Evolutionary conservation across 2,113 vertebrate species (phyloP), one percentile per base, ranked within the genome.

Genomic region (Rhea pennata): DNA sequence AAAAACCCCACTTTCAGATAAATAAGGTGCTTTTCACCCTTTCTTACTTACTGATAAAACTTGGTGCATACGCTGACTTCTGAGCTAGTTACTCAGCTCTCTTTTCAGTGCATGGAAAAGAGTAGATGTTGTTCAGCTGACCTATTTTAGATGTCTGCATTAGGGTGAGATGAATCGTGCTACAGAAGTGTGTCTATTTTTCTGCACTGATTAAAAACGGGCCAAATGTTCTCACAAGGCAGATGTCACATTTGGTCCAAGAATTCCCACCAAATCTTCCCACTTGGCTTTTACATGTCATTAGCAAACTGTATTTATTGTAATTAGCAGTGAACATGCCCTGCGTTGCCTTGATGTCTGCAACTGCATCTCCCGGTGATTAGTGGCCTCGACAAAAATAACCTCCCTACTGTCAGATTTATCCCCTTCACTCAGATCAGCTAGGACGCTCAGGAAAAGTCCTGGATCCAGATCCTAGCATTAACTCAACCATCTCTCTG

Each of bases 101-200:
- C 8, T 2, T 48, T 2, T 2, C 0, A 2, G 40, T 31, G n/a
- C n/a, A 50, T 0, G 1, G 62, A 78, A 64, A 76, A 58, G n/a
- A 54, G 44, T 4, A 24, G 39, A 44, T 6, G 4, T 15, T 44
- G 66, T 77, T 59, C 78, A 72, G 82, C 10, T 79, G 82, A 91
- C 66, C 85, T 87, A 53, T 65, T 90, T 90, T 36, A 61, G 31
- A 26, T 61, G 48, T 51, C 78, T 95, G 53, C 65, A 11, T 4
- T 67, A 42, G 56, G 26, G 51, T 59, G 42, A 91, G 21, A 61
- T 33, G 40, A 95, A 59, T 59, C 80, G 16, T 11, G 9, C 48
- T 1, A 1, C 7, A 36, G 26, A 79, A 59, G 2, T 13, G 2
- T 13, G 15, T 54, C 56, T 87, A 70, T 24, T 70, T 42, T 22